These are phyloP conservation scores for Gobio occitaniae DNA, from an alignment of 2,797 vertebrate species.

Conservation along the genomic window DNA sequence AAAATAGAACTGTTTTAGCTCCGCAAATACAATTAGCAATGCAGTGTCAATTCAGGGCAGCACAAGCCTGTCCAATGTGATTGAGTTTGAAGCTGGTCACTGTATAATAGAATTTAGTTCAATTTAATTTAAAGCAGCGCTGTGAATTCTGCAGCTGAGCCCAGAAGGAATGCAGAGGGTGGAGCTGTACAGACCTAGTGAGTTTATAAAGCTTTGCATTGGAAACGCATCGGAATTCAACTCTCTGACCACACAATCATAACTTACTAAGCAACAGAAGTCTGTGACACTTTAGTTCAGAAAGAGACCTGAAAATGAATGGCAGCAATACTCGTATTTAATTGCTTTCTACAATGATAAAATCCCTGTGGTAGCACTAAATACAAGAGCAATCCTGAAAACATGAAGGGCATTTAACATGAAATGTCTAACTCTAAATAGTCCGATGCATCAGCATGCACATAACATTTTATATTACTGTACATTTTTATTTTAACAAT, in stretches of 20 bases:
- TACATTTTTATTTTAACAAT: constrained; percentile 6
- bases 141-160: constrained; percentile 68
- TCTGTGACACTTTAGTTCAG: background rate
- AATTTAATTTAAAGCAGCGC: constrained; percentile 74
- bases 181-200: constrained; percentile 6
- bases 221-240: constrained; percentile 50
- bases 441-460: constrained; percentile 13
- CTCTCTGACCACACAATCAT: constrained; percentile 11
- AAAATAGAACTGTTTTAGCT: constrained; percentile 21
- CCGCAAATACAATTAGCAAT: constrained; percentile 12
- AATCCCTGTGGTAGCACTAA: constrained; percentile 9
- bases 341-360: constrained; percentile 5
- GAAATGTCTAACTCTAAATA: background rate
- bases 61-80: constrained; percentile 15
- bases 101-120: constrained; percentile 71
- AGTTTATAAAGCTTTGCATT: constrained; percentile 44
- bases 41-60: background rate
- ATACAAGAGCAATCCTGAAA: constrained; percentile 15
- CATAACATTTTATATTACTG: constrained; percentile 8
- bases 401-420: background rate
- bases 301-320: background rate
- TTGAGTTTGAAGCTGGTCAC: constrained; percentile 32
- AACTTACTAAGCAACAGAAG: background rate
- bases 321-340: constrained; percentile 5
- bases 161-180: constrained; percentile 72